phyloP scores from a whole-genome alignment of 2,113 vertebrate genomes.

The Rhadina sibilatrix region DNA sequence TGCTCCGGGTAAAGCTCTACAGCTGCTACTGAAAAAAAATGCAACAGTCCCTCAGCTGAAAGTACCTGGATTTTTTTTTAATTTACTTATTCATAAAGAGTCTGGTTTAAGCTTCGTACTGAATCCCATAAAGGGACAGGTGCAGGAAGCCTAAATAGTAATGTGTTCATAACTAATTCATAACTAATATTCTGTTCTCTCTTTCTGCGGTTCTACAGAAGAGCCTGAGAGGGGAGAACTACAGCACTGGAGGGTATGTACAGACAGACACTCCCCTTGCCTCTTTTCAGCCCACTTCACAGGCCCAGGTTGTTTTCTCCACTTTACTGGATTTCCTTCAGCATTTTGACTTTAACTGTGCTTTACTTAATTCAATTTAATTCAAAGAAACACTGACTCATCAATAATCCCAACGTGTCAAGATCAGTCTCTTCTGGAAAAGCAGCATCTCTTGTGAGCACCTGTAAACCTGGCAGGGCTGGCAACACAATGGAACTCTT shows the following conservation, averaged over 20 bases:
- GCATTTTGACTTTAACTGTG: background rate
- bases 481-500: background rate
- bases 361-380: background rate
- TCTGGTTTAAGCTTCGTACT: background rate
- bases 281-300: background rate
- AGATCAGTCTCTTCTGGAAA: background rate
- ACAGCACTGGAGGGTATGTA: fast-evolving
- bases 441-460: background rate
- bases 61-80: background rate
- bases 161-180: background rate
- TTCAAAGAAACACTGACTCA: background rate
- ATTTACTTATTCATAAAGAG: background rate
- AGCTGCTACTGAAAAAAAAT: background rate
- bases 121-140: background rate
- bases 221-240: background rate
- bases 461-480: fast-evolving
- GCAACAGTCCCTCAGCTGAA: background rate
- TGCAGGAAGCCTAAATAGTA: background rate
- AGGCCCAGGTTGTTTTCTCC: background rate
- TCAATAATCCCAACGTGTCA: background rate
- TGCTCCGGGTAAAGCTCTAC: background rate
- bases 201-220: background rate
- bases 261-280: background rate
- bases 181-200: background rate
- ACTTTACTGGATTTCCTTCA: background rate